These are phyloP conservation scores for Pseudopleuronectes americanus DNA, from an alignment of 2,797 vertebrate genomes.

Conservation along the genomic window DNA sequence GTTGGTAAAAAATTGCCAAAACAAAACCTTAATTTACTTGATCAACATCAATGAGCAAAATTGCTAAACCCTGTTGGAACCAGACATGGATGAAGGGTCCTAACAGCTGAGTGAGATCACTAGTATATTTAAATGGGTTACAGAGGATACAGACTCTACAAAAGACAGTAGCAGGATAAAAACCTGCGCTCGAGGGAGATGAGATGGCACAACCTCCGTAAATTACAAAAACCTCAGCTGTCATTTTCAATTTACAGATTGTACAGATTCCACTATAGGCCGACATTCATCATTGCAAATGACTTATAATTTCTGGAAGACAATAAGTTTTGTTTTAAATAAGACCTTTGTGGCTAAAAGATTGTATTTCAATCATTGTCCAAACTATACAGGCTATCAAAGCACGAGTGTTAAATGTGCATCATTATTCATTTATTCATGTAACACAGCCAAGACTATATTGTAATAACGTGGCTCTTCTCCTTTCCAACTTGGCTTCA, in stretches of 20 bases:
- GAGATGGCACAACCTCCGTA: constrained; percentile 31
- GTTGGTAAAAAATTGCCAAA: background rate
- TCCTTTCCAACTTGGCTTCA: background rate
- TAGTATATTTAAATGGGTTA: constrained; percentile 38
- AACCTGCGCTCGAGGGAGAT: constrained; percentile 20
- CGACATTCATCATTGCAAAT: constrained; percentile 19
- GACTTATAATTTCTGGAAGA: constrained; percentile 14
- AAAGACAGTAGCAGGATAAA: constrained; percentile 10
- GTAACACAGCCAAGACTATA: constrained; percentile 15
- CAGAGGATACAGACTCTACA: constrained; percentile 24
- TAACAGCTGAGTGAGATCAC: constrained; percentile 21
- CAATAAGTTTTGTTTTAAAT: constrained; percentile 18
- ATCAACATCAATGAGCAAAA: background rate
- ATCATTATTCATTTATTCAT: background rate
- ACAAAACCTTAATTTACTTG: background rate
- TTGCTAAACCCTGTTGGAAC: background rate
- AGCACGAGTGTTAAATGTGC: background rate
- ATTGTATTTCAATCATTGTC: background rate
- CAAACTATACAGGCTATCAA: constrained; percentile 1
- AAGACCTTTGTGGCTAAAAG: background rate
- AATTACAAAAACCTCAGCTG: constrained; percentile 42
- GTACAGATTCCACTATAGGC: constrained; percentile 8
- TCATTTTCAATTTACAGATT: constrained; percentile 30
- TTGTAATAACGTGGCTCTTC: background rate
- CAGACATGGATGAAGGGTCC: background rate